These are phyloP conservation scores for Corythornis vintsioides DNA, from an alignment of 2,113 vertebrate species.

Conservation along the genomic window DNA sequence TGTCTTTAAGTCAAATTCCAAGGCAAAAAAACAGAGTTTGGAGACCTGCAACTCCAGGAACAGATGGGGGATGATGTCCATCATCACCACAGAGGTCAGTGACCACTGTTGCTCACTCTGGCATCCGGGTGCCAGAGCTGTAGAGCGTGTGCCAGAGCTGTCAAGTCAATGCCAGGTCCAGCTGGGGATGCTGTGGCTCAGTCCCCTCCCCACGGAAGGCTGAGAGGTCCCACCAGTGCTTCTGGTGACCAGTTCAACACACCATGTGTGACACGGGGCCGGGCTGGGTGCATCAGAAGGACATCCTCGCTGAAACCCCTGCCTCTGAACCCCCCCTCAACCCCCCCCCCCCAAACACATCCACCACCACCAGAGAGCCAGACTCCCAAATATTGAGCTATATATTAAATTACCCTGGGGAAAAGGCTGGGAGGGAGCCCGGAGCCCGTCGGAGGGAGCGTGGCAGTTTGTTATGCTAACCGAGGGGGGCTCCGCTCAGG, in stretches of 20 bases:
- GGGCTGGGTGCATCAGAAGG: not conserved
- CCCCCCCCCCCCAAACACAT: not conserved
- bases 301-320: rapidly evolving
- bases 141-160: rapidly evolving
- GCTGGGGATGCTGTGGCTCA: rapidly evolving
- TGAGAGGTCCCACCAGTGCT: not conserved
- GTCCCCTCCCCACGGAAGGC: not conserved
- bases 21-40: not conserved
- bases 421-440: not conserved
- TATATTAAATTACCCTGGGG: not conserved
- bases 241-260: not conserved
- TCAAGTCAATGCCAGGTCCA: rapidly evolving
- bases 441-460: not conserved
- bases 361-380: not conserved
- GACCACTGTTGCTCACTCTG: rapidly evolving
- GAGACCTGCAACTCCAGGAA: not conserved
- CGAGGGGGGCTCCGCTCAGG: slow-evolving; percentile 36
- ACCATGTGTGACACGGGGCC: rapidly evolving
- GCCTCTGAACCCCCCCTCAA: not conserved
- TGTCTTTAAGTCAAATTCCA: not conserved
- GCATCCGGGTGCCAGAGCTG: rapidly evolving
- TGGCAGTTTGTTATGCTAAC: slow-evolving; percentile 63
- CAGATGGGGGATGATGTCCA: rapidly evolving
- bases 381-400: not conserved
- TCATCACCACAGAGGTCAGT: rapidly evolving